Evolutionary conservation across 2,888 invertebrate species (phyloP), one percentile per base, ranked within the genome.

Genomic region (Acronicta alni): DNA sequence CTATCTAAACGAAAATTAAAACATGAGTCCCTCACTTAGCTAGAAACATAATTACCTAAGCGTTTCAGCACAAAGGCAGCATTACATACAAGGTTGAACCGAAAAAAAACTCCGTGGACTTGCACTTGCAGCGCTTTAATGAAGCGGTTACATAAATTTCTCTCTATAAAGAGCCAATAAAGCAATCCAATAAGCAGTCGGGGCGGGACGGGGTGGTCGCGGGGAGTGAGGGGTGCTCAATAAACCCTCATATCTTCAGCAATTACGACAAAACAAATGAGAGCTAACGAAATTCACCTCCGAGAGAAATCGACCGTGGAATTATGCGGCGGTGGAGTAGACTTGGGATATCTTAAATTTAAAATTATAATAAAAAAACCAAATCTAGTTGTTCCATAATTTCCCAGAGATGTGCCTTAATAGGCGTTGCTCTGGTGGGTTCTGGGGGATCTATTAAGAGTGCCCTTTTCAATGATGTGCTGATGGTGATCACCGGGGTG

Each of bases 191-290:
- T 91, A 90, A 90, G 81, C 82, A 59, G 72, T 79, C 61, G 83
- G 85, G 84, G 77, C 80, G 72, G 66, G 75, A 63, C 63, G 69
- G 57, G 67, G 58, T 38, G 60, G 60, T 51, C 17, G 53, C 47
- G 57, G 72, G 62, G 64, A 55, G 66, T 57, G 57, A 64, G 78
- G 79, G 76, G 75, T 76, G 73, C 74, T 81, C 85, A 84, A 87
- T 85, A 84, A 84, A 84, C 86, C 82, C 89, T 87, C 89, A 89
- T 91, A 91, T 91, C 91, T 90, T 88, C 84, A 87, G 90, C 91
- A 91, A 92, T 92, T 92, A 92, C 91, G 84, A 74, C 90, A 88
- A 91, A 92, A 92, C 92, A 92, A 92, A 92, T 92, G 91, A 90
- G 90, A 89, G 87, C 87, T 92, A 92, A 92, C 92, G 90, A 91